Evolutionary conservation across 2,797 vertebrate genomes (phyloP).

Genomic region (Coregonus ussuriensis): DNA sequence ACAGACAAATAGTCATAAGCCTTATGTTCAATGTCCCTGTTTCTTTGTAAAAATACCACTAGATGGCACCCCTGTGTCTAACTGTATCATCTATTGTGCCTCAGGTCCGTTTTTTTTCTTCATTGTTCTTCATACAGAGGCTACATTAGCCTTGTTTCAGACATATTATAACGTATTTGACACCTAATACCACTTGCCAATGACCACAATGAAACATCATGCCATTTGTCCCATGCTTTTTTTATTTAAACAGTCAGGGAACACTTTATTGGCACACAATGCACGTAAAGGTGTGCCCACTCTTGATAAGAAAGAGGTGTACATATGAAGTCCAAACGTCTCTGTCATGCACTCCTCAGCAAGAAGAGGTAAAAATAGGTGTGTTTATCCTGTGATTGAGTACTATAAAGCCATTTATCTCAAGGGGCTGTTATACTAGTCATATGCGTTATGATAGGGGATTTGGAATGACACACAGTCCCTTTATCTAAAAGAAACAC

Average conservation of each 20-base stretch:
- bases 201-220: background rate
- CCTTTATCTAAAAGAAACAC: background rate
- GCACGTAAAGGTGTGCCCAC: background rate
- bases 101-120: background rate
- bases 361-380: slow-evolving; percentile 4
- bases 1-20: background rate
- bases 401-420: slow-evolving; percentile 11
- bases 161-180: background rate
- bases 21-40: background rate
- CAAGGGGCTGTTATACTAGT: slow-evolving; percentile 9
- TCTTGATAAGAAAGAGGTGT: background rate
- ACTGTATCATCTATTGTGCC: too few relatives aligned
- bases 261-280: background rate
- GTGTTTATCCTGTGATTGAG: slow-evolving; percentile 12
- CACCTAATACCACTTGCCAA: too few relatives aligned
- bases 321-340: background rate
- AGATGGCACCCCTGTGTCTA: slow-evolving; percentile 28
- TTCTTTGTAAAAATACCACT: slow-evolving; percentile 21
- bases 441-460: slow-evolving; percentile 4
- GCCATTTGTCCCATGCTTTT: background rate
- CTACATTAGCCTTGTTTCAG: background rate
- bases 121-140: background rate
- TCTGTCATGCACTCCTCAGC: background rate
- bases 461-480: background rate
- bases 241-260: background rate